Evolutionary conservation across 92 coral and sea anemone species (phyloP).

Genomic region (Epizoanthus rinbou): DNA sequence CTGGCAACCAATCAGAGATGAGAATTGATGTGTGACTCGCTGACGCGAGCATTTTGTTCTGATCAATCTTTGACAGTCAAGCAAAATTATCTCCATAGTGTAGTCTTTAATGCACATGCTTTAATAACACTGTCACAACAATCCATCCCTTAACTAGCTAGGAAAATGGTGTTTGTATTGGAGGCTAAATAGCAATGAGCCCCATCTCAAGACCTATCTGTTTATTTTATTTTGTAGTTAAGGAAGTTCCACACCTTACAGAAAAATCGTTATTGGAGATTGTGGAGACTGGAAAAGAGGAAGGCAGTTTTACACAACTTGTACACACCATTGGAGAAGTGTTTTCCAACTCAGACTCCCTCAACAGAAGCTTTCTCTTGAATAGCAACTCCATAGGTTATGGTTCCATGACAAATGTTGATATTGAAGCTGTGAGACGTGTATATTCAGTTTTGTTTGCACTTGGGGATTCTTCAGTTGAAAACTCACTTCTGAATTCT

Average conservation of each 20-base stretch:
- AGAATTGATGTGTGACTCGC: too few relatives aligned
- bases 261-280: constrained; percentile 64
- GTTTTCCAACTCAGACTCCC: constrained; percentile 84
- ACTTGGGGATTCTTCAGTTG: constrained; percentile 82
- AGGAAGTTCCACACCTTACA: constrained; percentile 71
- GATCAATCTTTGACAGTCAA: too few relatives aligned
- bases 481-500: constrained; percentile 90
- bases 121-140: too few relatives aligned
- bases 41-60: too few relatives aligned
- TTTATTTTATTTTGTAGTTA: constrained; percentile 33
- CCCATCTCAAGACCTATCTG: too few relatives aligned
- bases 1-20: too few relatives aligned
- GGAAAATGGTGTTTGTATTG: too few relatives aligned
- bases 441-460: constrained; percentile 77
- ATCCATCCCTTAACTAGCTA: too few relatives aligned
- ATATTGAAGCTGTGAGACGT: constrained; percentile 77
- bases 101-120: too few relatives aligned
- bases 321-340: constrained; percentile 88
- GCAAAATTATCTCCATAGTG: too few relatives aligned
- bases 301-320: constrained; percentile 73
- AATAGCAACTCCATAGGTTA: constrained; percentile 44
- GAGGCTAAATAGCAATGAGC: too few relatives aligned
- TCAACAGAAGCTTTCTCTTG: constrained; percentile 82
- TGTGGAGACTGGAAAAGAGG: constrained; percentile 65
- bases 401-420: constrained; percentile 67